A percentile compares a stretch with the other conserved stretches of the same genome.
phyloP scores from a whole-genome alignment of 92 coral and sea anemone genomes.

The Blastomussa wellsi region DNA sequence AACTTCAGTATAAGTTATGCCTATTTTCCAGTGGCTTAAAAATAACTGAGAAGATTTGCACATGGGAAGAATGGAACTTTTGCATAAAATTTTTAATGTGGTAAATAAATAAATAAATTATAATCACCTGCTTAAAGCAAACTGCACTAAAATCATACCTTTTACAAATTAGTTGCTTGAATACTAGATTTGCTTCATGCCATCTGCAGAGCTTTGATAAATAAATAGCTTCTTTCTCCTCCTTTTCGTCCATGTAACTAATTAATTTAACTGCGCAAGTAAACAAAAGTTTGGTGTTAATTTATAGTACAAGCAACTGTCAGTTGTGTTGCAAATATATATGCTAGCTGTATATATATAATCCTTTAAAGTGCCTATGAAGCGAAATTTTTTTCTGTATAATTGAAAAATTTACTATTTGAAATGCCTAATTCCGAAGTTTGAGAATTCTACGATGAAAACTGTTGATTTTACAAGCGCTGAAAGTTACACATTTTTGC shows the following conservation, averaged over 20 bases:
- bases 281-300: neutral
- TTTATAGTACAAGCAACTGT: neutral
- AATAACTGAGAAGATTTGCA: neutral
- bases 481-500: too few relatives aligned
- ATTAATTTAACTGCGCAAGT: constrained; percentile 65
- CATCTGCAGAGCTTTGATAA: constrained; percentile 74
- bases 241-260: constrained; percentile 66
- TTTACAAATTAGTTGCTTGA: constrained; percentile 65
- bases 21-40: neutral
- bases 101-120: neutral
- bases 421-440: too few relatives aligned
- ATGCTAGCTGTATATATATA: too few relatives aligned
- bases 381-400: too few relatives aligned
- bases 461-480: too few relatives aligned
- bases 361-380: too few relatives aligned
- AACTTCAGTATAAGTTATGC: too few relatives aligned
- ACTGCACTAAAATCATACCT: constrained; percentile 32
- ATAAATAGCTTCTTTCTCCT: constrained; percentile 77
- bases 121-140: neutral
- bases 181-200: constrained; percentile 79
- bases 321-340: neutral
- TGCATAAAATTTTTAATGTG: too few relatives aligned
- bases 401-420: too few relatives aligned
- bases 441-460: too few relatives aligned
- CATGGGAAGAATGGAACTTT: neutral